Evolutionary conservation across 2,888 invertebrate species (phyloP), one percentile per base, ranked within the genome.

Genomic region (Cyaniris semiargus): DNA sequence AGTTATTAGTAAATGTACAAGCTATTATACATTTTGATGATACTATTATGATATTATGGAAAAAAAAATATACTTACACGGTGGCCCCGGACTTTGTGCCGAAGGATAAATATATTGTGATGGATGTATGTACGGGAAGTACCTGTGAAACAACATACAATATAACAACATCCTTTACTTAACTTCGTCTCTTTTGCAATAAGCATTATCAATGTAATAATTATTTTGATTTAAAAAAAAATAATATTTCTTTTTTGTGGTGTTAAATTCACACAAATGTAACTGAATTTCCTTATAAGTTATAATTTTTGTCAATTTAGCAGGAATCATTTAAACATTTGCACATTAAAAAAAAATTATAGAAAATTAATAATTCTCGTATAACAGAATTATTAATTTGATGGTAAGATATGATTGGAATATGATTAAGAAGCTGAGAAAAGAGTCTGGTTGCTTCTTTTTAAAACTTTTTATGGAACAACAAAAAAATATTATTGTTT

Each of bases 91-190:
- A 80, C 87, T 87, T 76, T 88, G 85, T 66, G 90, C 88, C 78
- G 88, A 87, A 75, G 87, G 89, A 81, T 91, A 92, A 81, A 91
- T 85, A 80, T 90, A 91, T 77, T 87, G 91, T 77, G 89, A 81
- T 86, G 66, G 66, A 18, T 66, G 66, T 66, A 92, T 86, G 78
- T 90, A 92, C 74, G 85, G 90, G 81, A 89, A 92, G 81, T 86
- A 93, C 84, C 93, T 93, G 89, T 15, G 76, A 78, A 76, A 77
- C 44, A 79, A 27, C 48, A 48, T 70, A 76, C 53, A 75, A 15
- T 76, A 76, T 70, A 72, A 71, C 53, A 72, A 74, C 31, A 5
- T 15, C 53, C 4, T 48, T 48, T 15, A 48, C 15, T 48, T 48
- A 48, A 4, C 38, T 38, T 38, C 0, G 3, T 44, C 44, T 44